Evolutionary conservation across 2,113 vertebrate species (phyloP).

Genomic region (Myxocyprinus asiaticus): DNA sequence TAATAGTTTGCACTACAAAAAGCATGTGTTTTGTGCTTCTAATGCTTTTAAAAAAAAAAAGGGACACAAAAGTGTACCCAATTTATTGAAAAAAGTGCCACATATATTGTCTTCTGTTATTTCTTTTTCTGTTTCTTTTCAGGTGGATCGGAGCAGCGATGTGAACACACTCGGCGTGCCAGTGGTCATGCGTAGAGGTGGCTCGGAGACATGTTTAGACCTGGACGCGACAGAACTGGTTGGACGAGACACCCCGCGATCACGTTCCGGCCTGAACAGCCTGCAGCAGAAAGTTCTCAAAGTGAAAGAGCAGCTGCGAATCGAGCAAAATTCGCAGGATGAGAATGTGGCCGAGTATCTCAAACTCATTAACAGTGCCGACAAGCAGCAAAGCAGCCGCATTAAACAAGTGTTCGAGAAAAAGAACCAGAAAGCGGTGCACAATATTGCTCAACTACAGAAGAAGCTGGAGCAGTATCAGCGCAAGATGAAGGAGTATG

Average conservation of each 20-base stretch:
- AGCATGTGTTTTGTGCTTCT: too few species aligned
- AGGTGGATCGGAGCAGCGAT: constrained; percentile 85
- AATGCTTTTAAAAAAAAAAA: too few species aligned
- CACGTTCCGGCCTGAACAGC: constrained; percentile 70
- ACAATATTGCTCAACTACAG: constrained; percentile 88
- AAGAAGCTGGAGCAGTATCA: constrained; percentile 96
- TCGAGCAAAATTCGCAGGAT: constrained; percentile 90
- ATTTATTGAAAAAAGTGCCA: too few species aligned
- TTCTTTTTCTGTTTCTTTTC: background rate
- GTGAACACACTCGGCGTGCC: constrained; percentile 87
- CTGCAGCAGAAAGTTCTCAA: constrained; percentile 95
- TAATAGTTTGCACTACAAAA: too few species aligned
- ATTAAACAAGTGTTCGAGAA: constrained; percentile 98
- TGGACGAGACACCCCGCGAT: constrained; percentile 69
- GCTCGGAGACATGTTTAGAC: constrained; percentile 93
- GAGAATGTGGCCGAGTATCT: constrained; percentile 94
- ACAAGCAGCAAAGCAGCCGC: constrained; percentile 92
- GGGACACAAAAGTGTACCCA: too few species aligned
- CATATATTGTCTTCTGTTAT: background rate
- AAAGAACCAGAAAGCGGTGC: constrained; percentile 96
- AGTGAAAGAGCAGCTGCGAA: constrained; percentile 95
- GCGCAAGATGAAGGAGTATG: constrained; percentile 86
- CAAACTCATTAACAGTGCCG: constrained; percentile 90
- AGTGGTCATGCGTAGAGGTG: constrained; percentile 85
- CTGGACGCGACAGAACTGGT: constrained; percentile 80